Base-by-base conservation (phyloP, 2,888 invertebrate species). In the Campoletis raptor region DNA sequence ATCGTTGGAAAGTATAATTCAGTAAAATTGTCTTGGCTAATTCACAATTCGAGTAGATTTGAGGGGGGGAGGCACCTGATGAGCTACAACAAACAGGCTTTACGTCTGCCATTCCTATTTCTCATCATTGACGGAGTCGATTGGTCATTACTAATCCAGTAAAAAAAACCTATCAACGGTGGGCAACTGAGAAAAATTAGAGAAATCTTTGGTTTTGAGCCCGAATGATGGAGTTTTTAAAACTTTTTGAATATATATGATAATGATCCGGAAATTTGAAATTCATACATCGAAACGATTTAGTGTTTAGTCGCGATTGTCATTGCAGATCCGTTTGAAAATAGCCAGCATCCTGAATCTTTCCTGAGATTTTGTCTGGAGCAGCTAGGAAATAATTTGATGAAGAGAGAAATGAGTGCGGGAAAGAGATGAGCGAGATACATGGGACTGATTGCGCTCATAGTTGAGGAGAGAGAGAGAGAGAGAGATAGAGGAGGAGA, bases 361-460 rank as follows among this genome's bases (percentile, higher is more conserved):
- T 52, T 52, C 24, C 40, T 12, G 40, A 18, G 37, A 12, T 12
- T 30, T 54, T 66, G 76, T 76, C 54, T 76, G 45, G 30, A 83
- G 67, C 36, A 45, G 30, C 73, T 74, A 67, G 83, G 64, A 80
- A 80, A 66, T 45, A 80, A 83, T 84, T 86, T 79, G 24, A 66
- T 24, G 5, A n/a, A 78, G 57, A 37, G 54, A 15, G 24, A 15
- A 70, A 24, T 10, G 67, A 67, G 73, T 42, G 48, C 64, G 67
- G 18, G 72, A 42, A 64, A 74, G 18, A 40, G 64, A 42, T 30
- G 69, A 66, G 76, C 54, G 73, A 67, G 72, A 72, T 61, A 66
- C 70, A 57, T 54, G 77, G 48, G 52, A 61, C 24, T 76, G 86
- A 86, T 86, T 67, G 83, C 67, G 83, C 73, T 72, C 78, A 84